phyloP scores from a whole-genome alignment of 92 coral and sea anemone species.

The Zoanthus gigantus region DNA sequence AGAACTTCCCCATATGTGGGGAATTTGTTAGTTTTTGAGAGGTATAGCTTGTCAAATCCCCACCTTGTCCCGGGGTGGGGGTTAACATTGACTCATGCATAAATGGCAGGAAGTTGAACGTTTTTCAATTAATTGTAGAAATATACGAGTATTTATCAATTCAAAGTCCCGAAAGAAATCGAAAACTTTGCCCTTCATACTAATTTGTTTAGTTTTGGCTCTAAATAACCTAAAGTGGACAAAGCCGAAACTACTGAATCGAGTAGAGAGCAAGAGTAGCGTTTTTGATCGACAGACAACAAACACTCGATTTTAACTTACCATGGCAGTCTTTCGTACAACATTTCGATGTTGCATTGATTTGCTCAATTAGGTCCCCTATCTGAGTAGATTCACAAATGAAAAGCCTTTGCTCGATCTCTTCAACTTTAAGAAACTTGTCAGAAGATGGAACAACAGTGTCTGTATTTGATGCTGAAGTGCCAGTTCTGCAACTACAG shows the following conservation, averaged over 20 bases:
- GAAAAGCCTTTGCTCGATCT: slow-evolving; percentile 47
- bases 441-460: not conserved
- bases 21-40: too few species aligned
- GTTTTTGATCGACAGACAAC: not conserved
- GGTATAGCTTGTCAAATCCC: too few species aligned
- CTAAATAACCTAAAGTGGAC: not conserved
- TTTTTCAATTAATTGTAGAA: too few species aligned
- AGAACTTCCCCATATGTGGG: too few species aligned
- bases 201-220: not conserved
- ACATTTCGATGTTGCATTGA: slow-evolving; percentile 60
- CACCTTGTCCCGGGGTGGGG: too few species aligned
- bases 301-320: slow-evolving; percentile 37
- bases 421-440: not conserved
- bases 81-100: too few species aligned
- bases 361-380: slow-evolving; percentile 48
- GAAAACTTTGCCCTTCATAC: too few species aligned
- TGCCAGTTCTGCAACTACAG: not conserved
- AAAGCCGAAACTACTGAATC: not conserved
- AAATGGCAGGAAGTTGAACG: too few species aligned
- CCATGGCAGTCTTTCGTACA: slow-evolving; percentile 46
- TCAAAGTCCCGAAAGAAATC: too few species aligned
- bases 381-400: slow-evolving; percentile 68
- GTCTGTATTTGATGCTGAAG: not conserved
- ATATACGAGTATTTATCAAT: too few species aligned
- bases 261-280: not conserved